Evolutionary conservation across 2,113 vertebrate genomes (phyloP), one percentile per base, ranked within the genome.

Genomic region (Dolichallabes microphthalmus): DNA sequence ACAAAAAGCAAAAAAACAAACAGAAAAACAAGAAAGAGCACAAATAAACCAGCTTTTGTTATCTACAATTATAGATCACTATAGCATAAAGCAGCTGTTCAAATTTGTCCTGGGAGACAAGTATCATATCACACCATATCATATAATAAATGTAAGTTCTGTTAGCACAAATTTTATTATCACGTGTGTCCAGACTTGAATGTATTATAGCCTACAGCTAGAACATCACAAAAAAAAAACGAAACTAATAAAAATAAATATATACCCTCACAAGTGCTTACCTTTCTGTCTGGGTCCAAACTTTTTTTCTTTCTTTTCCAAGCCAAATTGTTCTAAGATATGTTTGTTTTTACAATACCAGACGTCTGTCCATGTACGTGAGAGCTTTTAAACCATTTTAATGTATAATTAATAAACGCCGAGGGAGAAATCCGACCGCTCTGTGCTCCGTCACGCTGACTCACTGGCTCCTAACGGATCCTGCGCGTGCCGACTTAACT

Each of bases 401-500:
- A 12, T 53, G 10, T 27, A 8, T 17, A 7, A 75, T 52, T n/a
- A 74, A n/a, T 74, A n/a, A 77, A 30, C 73, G 53, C 25, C 50
- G 50, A n/a, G 1, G 15, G 50, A 77, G n/a, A 30, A 57, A 57
- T 22, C 52, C 75, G 25, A 76, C 25, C n/a, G n/a, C 71, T n/a
- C 45, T 52, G 45, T 27, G 45, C 45, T 45, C 7, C 45, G 7
- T 75, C 20, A 68, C 9, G 19, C 80, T 53, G 63, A 30, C 80
- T 69, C 80, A 32, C 75, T 32, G 0, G 9, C 52, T 76, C 13
- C 50, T 76, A 27, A 76, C 52, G 14, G 74, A 53, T 0, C 19
- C 13, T 6, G 52, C 50, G 74, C 50, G 52, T 76, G 74, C 50
- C 52, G 50, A 27, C 17, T 76, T 76, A 68, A 82, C 83, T 85